These are phyloP conservation scores for Hypsopygia costalis DNA, from an alignment of 2,888 invertebrate genomes.

Conservation along the genomic window DNA sequence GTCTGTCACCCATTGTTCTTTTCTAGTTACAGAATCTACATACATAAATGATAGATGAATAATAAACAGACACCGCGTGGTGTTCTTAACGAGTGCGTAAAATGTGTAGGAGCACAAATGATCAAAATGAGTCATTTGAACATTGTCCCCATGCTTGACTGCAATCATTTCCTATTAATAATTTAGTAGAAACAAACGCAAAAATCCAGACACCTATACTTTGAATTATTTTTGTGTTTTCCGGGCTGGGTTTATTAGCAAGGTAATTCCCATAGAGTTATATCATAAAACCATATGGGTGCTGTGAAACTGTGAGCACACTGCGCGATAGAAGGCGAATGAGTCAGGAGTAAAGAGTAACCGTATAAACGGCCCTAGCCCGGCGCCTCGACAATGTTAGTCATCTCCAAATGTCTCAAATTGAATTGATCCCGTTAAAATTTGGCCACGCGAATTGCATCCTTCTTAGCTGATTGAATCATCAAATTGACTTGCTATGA, in stretches of 20 bases:
- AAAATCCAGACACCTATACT: slow-evolving; percentile 12
- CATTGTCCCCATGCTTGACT: slow-evolving; percentile 4
- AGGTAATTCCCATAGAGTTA: not conserved
- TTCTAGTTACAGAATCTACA: too few relatives aligned
- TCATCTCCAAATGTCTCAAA: too few relatives aligned
- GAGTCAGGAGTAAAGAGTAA: too few relatives aligned
- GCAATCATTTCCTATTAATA: slow-evolving; percentile 5
- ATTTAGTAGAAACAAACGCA: not conserved
- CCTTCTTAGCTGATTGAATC: slow-evolving; percentile 12
- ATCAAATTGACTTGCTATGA: not conserved
- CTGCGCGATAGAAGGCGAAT: slow-evolving; percentile 1
- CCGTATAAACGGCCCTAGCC: too few relatives aligned
- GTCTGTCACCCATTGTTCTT: too few relatives aligned
- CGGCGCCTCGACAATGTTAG: not conserved
- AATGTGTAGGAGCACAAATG: slow-evolving; percentile 2
- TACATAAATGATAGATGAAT: too few relatives aligned
- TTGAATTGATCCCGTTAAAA: slow-evolving; percentile 10
- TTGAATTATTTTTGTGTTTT: not conserved
- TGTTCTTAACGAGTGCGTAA: not conserved
- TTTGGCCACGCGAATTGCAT: slow-evolving; percentile 11
- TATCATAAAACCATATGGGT: not conserved
- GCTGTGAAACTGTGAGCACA: not conserved
- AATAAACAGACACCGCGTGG: not conserved
- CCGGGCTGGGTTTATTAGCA: not conserved
- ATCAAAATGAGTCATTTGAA: slow-evolving; percentile 5